Evolutionary conservation across 2,113 vertebrate genomes (phyloP).

Genomic region (Phyllopteryx taeniolatus): DNA sequence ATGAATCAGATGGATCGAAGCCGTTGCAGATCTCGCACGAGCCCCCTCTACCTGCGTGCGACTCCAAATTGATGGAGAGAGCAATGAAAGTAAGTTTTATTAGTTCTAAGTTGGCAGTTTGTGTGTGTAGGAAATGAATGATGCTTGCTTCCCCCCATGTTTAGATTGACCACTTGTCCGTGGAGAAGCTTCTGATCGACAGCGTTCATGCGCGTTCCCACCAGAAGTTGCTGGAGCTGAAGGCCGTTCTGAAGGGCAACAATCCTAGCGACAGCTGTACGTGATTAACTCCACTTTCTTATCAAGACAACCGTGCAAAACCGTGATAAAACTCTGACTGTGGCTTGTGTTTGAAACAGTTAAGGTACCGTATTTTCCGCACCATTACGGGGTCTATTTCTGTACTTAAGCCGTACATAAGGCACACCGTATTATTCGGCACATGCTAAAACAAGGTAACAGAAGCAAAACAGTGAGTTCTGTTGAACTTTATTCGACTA

Average conservation of each 20-base stretch:
- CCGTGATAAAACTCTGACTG: too few relatives aligned
- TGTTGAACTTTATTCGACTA: too few relatives aligned
- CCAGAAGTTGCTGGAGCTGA: conserved; percentile 97
- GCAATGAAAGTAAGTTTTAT: conserved; percentile 84
- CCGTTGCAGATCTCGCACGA: conserved; percentile 97
- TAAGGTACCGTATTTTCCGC: too few relatives aligned
- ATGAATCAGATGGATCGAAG: conserved; percentile 93
- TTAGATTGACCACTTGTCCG: conserved; percentile 95
- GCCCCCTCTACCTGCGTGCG: conserved; percentile 89
- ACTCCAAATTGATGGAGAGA: conserved; percentile 94
- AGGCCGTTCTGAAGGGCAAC: conserved; percentile 88
- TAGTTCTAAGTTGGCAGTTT: background rate
- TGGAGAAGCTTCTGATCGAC: conserved; percentile 97
- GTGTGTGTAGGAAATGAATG: background rate
- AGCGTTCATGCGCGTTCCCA: conserved; percentile 94
- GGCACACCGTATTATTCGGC: too few relatives aligned
- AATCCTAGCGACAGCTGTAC: conserved; percentile 91
- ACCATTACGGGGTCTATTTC: too few relatives aligned
- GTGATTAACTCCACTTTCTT: conserved; percentile 48
- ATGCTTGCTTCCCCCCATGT: background rate
- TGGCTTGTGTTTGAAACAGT: too few relatives aligned
- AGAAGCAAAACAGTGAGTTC: too few relatives aligned
- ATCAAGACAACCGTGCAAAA: background rate
- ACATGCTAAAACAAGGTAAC: too few relatives aligned
- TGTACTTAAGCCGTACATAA: too few relatives aligned